Conservation (phyloP, 2,113 vertebrate species). For the Pseudopodoces humilis region DNA sequence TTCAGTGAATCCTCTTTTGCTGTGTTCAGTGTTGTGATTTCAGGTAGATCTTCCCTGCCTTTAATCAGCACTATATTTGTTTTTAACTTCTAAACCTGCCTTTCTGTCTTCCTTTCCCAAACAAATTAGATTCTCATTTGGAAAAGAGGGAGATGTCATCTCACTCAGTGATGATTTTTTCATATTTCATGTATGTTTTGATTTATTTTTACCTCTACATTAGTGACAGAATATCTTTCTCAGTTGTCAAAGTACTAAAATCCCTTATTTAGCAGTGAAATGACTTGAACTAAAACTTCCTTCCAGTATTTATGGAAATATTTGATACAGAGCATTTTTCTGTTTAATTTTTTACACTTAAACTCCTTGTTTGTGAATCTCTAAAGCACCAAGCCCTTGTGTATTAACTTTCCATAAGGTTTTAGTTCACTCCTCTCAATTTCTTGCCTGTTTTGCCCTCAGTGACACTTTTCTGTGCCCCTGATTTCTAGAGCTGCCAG, state of each 20-base stretch:
- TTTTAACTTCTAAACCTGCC: neutral
- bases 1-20: neutral
- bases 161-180: neutral
- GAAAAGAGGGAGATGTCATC: neutral
- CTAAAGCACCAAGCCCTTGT: neutral
- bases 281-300: neutral
- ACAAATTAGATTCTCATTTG: neutral
- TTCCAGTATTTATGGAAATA: neutral
- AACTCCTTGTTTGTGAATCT: neutral
- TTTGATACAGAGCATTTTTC: neutral
- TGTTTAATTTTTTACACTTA: neutral
- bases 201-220: neutral
- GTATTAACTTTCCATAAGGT: neutral
- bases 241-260: neutral
- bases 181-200: neutral
- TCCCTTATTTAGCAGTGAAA: neutral
- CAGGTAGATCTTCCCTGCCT: neutral
- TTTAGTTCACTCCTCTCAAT: neutral
- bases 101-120: neutral
- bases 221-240: neutral
- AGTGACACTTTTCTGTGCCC: fast-evolving
- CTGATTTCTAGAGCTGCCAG: neutral
- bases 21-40: neutral
- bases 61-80: neutral
- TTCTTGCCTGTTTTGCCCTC: neutral